Percentiles rank a stretch among this genome's conserved stretches.
phyloP scores from a whole-genome alignment of 2,797 vertebrate genomes.

The Crocodylus rhombifer region DNA sequence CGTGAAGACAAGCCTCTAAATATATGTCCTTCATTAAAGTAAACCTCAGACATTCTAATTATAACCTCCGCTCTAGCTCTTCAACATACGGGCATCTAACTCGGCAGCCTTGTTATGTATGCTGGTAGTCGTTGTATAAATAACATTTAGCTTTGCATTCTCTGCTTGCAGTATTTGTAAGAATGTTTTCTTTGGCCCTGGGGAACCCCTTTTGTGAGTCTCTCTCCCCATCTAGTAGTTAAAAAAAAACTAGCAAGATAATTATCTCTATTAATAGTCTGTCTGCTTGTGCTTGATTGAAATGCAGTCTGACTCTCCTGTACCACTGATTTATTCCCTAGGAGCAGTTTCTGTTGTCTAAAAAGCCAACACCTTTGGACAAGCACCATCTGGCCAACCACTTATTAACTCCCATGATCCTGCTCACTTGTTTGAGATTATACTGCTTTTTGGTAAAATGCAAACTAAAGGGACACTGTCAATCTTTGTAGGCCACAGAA shows the following conservation, averaged over 20 bases:
- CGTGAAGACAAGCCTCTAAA: neutral
- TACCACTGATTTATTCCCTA: constrained; percentile 71
- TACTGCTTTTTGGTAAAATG: constrained; percentile 8
- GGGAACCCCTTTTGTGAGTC: constrained; percentile 25
- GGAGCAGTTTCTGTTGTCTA: constrained; percentile 75
- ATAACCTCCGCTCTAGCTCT: neutral
- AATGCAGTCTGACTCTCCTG: constrained; percentile 64
- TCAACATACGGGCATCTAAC: constrained; percentile 11
- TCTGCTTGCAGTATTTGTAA: neutral
- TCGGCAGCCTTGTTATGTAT: neutral
- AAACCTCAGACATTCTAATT: neutral
- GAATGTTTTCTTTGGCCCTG: constrained; percentile 15
- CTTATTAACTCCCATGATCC: constrained; percentile 69
- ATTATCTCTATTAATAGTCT: constrained; percentile 71
- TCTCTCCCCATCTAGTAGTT: neutral
- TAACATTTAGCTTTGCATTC: neutral
- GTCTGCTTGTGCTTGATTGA: constrained; percentile 74
- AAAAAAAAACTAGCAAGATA: constrained; percentile 23
- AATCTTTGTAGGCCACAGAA: neutral
- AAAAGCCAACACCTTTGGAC: constrained; percentile 80
- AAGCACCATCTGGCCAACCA: constrained; percentile 76
- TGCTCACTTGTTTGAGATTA: neutral
- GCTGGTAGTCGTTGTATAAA: constrained; percentile 21
- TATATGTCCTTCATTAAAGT: neutral
- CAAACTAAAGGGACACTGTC: constrained; percentile 32